Evolutionary conservation across 2,888 invertebrate genomes (phyloP), one percentile per base, ranked within the genome.

Genomic region (Acrocyrtus sp.): DNA sequence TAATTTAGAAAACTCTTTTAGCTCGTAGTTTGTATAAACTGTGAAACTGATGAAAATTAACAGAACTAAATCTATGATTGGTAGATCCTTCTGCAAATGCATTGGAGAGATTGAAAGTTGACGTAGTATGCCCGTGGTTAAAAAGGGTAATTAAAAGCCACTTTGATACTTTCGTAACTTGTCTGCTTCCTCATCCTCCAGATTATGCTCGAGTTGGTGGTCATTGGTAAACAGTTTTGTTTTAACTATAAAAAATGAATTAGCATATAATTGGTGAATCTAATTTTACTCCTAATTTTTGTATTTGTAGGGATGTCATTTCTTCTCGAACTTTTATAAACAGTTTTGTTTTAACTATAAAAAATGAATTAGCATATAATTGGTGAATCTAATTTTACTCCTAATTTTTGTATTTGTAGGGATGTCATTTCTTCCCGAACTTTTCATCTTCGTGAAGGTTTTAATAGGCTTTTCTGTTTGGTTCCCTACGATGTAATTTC

Each of bases 401-500:
- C n/a, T n/a, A n/a, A n/a, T n/a, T n/a, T n/a, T n/a, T 45, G 17
- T 60, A 58, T 67, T 82, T 82, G 58, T 78, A 89, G 89, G 94
- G 95, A 95, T 85, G 93, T 92, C 54, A 86, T 95, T 75, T 93
- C 93, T 45, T 91, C 93, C 41, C 88, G 92, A 82, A 95, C 96
- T 1, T 92, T 93, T 41, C 96, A 98, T 83, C 88, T 98, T 21
- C 95, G 95, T 84, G 97, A 99, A 84, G 98, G 98, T 2, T 88
- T 98, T 43, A 94, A 95, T 84, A 89, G 97, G 74, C 87, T 99
- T 53, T 95, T 98, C 84, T 98, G 98, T 83, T 86, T 99, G 76
- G 96, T 98, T 34, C 98, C 99, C 0, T 99, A 99, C 84, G 98
- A 98, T 81, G 93, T 99, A 26, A 94, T 99, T 78, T 95, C 95